Base-by-base conservation (phyloP, 1,140 invertebrate species). In the Watersipora subatra region DNA sequence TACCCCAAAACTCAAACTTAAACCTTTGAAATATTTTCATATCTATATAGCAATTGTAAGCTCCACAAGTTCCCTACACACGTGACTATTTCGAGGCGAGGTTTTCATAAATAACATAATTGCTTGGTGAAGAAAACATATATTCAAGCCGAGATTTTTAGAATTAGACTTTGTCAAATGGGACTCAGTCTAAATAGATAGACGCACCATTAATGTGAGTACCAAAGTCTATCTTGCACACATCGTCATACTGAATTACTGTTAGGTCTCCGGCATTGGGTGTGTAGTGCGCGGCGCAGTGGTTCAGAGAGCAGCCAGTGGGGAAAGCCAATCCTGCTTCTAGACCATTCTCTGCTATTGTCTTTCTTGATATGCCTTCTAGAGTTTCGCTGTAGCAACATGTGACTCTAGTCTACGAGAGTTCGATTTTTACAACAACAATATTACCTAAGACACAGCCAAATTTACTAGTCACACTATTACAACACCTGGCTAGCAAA, bases 161-260 rank as follows among this genome's bases (percentile, higher is more conserved):
- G n/a, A n/a, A n/a, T n/a, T n/a, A n/a, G n/a, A n/a, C n/a, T n/a
- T n/a, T n/a, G n/a, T n/a, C n/a, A n/a, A n/a, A n/a, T n/a, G n/a
- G n/a, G n/a, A n/a, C n/a, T n/a, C n/a, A n/a, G n/a, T n/a, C n/a
- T 15, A 15, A 15, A 55, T n/a, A n/a, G n/a, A n/a, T n/a, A n/a
- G n/a, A 20, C 72, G 72, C 72, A 84, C 88, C 96, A 82, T 99
- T 98, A 58, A 99, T 93, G 78, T 99, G 97, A 28, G 94, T 97
- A 63, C 97, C 97, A 83, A 99, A 99, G 82, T 99, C 97, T 75
- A 99, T 97, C 82, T 99, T 99, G 64, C 94, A 95, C 1, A 99
- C 95, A 83, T 99, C 97, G 77, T 98, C 93, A 74, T 92, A 91
- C 68, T 89, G 84, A 19, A 99, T 83, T 24, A 99, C 92, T 0